Conservation (phyloP, 2,797 vertebrate species). For the Echeneis naucrates region DNA sequence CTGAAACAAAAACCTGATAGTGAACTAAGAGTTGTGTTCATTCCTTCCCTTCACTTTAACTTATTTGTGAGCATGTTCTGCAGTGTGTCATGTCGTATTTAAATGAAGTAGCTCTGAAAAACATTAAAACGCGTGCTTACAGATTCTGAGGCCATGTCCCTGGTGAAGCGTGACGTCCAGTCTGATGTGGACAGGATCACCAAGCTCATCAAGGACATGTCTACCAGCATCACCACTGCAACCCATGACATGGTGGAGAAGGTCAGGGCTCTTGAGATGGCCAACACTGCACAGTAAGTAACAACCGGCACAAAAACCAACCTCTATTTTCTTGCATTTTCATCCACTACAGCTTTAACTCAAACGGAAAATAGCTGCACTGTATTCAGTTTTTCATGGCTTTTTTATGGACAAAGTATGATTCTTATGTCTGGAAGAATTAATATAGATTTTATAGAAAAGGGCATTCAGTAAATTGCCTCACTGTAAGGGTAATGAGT, state of each 20-base stretch:
- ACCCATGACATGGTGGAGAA: constrained; percentile 73
- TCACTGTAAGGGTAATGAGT: background rate
- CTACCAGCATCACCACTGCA: constrained; percentile 39
- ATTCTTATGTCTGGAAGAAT: background rate
- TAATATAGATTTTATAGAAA: background rate
- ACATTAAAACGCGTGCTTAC: constrained; percentile 9
- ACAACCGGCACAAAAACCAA: background rate
- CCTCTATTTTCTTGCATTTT: background rate
- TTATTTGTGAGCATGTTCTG: background rate
- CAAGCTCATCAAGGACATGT: constrained; percentile 67
- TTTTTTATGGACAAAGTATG: background rate
- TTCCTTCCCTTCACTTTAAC: background rate
- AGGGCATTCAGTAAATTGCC: background rate
- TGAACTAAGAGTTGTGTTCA: background rate
- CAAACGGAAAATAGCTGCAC: too few relatives aligned
- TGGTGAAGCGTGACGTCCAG: constrained; percentile 74
- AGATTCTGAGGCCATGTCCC: constrained; percentile 68
- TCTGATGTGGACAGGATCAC: constrained; percentile 65
- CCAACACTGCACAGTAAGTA: constrained; percentile 78
- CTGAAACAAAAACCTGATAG: background rate
- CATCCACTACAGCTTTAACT: background rate
- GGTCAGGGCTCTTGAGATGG: constrained; percentile 69
- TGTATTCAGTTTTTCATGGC: background rate
- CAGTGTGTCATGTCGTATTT: background rate
- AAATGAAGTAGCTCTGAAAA: background rate